Base-by-base conservation (phyloP, 2,797 vertebrate species). In the Alca torda region DNA sequence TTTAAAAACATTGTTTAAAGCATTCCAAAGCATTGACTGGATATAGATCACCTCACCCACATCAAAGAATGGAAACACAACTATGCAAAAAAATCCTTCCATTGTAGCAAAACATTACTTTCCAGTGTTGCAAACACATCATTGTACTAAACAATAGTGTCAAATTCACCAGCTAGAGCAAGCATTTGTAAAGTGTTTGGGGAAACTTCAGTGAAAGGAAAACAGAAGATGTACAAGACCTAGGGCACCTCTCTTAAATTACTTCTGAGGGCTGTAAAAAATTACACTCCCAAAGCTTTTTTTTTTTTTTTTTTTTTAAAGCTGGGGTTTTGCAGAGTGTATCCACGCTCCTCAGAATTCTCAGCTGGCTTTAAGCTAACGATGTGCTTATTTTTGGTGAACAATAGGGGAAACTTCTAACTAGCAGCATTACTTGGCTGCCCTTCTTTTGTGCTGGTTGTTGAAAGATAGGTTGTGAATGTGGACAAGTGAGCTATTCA, bases 401-500 rank as follows among this genome's bases (percentile, higher is more conserved):
- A 85, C 82, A 95, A 85, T 31, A 70, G 37, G 24, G 45, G 15
- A 90, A 86, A 59, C 24, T 61, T 95, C 61, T 90, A 93, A 90
- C 30, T 54, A 88, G 54, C 41, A 90, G 80, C 46, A 73, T 61
- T 90, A 81, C 63, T 86, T 74, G 41, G 20, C 68, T 88, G 80
- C 76, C 64, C 84, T 94, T 68, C 54, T 93, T 90, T 90, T 91
- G 60, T 88, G 53, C 24, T 94, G 41, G 26, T 90, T 88, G 76
- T 76, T 96, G 94, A 97, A 95, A 96, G 89, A 79, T 48, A 45
- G 70, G 54, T 13, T 39, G 65, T 90, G 93, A 90, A 67, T 74
- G 41, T 17, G 76, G 79, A 93, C 83, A 95, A 90, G 54, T 0
- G 0, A 93, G 46, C 87, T 81, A 86, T 95, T 96, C 82, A 91